Conservation (phyloP, 2,888 invertebrate species). For the Periphyllus acericola region DNA sequence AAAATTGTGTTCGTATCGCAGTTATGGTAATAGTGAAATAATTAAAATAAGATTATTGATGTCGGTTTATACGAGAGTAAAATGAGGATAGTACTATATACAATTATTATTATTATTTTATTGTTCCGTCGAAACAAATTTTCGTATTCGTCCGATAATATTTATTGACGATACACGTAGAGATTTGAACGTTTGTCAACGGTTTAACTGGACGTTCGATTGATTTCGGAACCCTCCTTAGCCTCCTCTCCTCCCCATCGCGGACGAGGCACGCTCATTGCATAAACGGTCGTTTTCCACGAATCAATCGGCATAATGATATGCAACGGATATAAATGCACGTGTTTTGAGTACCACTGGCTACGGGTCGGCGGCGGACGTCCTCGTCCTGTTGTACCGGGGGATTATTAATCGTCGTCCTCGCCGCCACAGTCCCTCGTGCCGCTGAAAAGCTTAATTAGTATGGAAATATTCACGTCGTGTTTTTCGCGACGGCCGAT, state of each 20-base stretch:
- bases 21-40: too few species aligned
- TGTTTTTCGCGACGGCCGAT: constrained; percentile 3
- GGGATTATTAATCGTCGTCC: background rate
- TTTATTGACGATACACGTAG: background rate
- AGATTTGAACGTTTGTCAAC: background rate
- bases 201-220: background rate
- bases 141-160: background rate
- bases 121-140: background rate
- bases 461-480: constrained; percentile 24
- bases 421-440: background rate
- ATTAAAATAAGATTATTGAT: too few species aligned
- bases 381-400: background rate
- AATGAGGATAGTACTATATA: too few species aligned
- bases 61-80: too few species aligned
- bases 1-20: too few species aligned
- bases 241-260: too few species aligned
- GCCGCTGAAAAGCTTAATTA: constrained; percentile 18
- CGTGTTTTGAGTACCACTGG: background rate
- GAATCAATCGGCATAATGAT: background rate
- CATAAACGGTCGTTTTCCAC: background rate
- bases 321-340: too few species aligned
- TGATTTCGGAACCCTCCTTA: too few species aligned
- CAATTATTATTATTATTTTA: too few species aligned
- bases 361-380: background rate
- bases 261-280: too few species aligned